Evolutionary conservation across 2,797 vertebrate species (phyloP).

Genomic region (Glossophaga mutica): DNA sequence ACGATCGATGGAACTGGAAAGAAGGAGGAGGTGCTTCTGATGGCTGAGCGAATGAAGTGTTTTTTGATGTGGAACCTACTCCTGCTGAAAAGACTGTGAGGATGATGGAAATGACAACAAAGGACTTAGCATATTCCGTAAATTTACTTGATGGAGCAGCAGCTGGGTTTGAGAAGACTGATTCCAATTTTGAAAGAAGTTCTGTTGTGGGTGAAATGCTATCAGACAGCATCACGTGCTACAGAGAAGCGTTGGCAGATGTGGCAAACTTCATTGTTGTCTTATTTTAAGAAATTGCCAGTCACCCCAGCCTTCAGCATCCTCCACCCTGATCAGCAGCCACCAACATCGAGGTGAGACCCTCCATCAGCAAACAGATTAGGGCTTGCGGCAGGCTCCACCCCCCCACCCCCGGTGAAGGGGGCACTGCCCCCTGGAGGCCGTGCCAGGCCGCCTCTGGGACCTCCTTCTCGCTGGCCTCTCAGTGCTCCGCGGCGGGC

Average conservation of each 20-base stretch:
- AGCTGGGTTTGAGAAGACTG: background rate
- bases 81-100: background rate
- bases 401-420: too few relatives aligned
- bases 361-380: background rate
- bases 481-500: too few relatives aligned
- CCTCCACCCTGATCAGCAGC: background rate
- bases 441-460: background rate
- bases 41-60: background rate
- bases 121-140: background rate
- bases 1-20: rapidly evolving
- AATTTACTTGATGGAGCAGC: background rate
- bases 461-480: background rate
- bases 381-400: background rate
- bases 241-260: rapidly evolving
- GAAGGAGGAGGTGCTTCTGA: background rate
- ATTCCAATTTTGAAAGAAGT: background rate
- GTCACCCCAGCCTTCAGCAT: background rate
- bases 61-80: background rate
- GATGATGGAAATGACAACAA: background rate
- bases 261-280: background rate
- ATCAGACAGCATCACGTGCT: rapidly evolving
- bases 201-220: background rate
- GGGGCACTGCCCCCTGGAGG: background rate
- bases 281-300: background rate
- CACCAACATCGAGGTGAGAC: background rate